These are phyloP conservation scores for Drosophila ogumai DNA, from an alignment of 1,140 invertebrate species.

Conservation along the genomic window DNA sequence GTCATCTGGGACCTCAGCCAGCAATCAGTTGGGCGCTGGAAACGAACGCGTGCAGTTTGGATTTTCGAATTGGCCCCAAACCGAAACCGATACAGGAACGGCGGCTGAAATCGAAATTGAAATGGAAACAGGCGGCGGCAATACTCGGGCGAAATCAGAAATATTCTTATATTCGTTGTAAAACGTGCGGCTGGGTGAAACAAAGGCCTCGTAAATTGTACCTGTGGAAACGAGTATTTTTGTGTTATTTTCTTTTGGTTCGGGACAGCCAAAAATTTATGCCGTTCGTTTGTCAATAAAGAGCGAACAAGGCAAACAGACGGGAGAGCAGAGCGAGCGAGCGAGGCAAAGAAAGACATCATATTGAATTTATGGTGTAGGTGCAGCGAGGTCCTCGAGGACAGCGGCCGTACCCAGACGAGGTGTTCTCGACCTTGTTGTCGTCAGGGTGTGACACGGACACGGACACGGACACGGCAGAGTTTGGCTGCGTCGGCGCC, in stretches of 20 bases:
- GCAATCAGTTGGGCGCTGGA: constrained; percentile 72
- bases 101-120: constrained; percentile 7
- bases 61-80: constrained; percentile 51
- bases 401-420: constrained; percentile 2
- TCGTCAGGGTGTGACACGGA: constrained; percentile 40
- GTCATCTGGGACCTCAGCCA: constrained; percentile 51
- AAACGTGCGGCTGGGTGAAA: constrained; percentile 18
- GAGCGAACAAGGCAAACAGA: constrained; percentile 36
- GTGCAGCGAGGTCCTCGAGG: constrained; percentile 53
- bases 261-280: constrained; percentile 39
- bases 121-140: constrained; percentile 5
- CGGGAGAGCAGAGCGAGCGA: not conserved
- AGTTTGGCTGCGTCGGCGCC: constrained; percentile 42
- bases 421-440: constrained; percentile 11
- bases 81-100: constrained; percentile 11
- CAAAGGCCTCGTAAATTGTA: constrained; percentile 24
- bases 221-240: constrained; percentile 2
- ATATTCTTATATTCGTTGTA: constrained; percentile 7
- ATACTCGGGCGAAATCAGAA: constrained; percentile 7
- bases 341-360: constrained; percentile 40
- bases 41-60: constrained; percentile 74
- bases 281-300: constrained; percentile 56
- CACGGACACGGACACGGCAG: constrained; percentile 14
- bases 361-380: constrained; percentile 64
- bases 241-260: not conserved